Evolutionary conservation across 2,797 vertebrate genomes (phyloP), one percentile per base, ranked within the genome.

Genomic region (Enteromius treurensis): DNA sequence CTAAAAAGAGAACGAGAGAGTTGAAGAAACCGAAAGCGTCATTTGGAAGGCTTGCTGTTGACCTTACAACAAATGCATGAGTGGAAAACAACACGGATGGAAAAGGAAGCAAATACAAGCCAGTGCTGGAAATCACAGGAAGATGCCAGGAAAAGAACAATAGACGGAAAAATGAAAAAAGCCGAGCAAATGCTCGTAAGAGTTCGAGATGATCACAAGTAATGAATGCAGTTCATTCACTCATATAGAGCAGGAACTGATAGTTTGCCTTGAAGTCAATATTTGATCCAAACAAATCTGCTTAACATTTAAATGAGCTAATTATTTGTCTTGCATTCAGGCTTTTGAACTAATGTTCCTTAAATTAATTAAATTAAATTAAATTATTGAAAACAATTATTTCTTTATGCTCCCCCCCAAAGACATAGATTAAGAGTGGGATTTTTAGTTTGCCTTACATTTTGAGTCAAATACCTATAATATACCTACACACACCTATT

Each of bases 101-200:
- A 75, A 80, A 64, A 65, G 76, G 67, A 67, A 68, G 23, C 53
- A 58, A 70, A 73, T 84, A 85, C 87, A 2, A 77, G 87, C 51
- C 88, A 80, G 86, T 81, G 84, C 70, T 91, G 73, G 82, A 90
- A 91, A 92, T 90, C 81, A 88, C 80, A 58, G 79, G 62, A 90
- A 90, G 90, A 90, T 91, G 62, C 83, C 79, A 86, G 76, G 40
- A 9, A 74, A 4, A 70, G 5, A 29, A 76, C 51, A 81, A 77
- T 49, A 73, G 21, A 65, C 19, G 69, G 55, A 32, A 45, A 32
- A 49, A 9, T 40, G 1, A 26, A 26, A 26, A 45, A 49, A 78
- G 8, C 55, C 0, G 1, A 65, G 55, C 2, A 40, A 68, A 32
- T 15, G 26, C 51, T 60, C 55, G 15, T 32, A 34, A 55, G 77